These are phyloP conservation scores for Euplagia quadripunctaria DNA, from an alignment of 2,888 invertebrate species.

Conservation along the genomic window DNA sequence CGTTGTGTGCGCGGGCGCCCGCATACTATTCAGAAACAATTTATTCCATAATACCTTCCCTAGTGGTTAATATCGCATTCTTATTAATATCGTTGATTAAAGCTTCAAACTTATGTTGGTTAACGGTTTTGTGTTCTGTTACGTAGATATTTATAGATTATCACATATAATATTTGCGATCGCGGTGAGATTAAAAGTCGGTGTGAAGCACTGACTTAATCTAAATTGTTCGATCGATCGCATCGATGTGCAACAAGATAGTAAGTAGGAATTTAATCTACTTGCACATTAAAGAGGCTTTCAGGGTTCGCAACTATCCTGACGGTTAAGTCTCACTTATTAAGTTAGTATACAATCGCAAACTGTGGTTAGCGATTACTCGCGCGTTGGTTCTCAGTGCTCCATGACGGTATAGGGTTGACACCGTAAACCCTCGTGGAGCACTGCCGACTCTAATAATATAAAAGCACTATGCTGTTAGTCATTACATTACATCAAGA, in stretches of 20 bases:
- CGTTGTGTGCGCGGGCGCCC: slow-evolving; percentile 76
- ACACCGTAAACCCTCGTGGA: too few relatives aligned
- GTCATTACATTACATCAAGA: background rate
- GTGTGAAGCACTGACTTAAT: background rate
- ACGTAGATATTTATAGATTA: slow-evolving; percentile 25
- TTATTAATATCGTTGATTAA: slow-evolving; percentile 80
- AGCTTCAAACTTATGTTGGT: slow-evolving; percentile 70
- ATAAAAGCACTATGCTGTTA: too few relatives aligned
- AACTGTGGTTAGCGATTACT: too few relatives aligned
- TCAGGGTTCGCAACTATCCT: background rate
- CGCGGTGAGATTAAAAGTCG: background rate
- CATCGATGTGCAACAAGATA: too few relatives aligned
- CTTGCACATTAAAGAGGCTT: background rate
- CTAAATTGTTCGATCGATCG: too few relatives aligned
- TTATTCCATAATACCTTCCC: slow-evolving; percentile 80
- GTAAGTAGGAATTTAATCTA: background rate
- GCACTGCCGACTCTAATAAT: background rate
- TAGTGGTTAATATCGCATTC: slow-evolving; percentile 81
- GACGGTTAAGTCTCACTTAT: background rate
- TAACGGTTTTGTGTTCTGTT: slow-evolving; percentile 75
- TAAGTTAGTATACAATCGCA: too few relatives aligned
- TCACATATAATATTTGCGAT: background rate
- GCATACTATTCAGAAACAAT: slow-evolving; percentile 73
- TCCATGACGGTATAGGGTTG: too few relatives aligned
- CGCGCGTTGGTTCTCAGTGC: too few relatives aligned